Evolutionary conservation across 2,113 vertebrate species (phyloP), one percentile per base, ranked within the genome.

Genomic region (Choloepus hoffmanni): DNA sequence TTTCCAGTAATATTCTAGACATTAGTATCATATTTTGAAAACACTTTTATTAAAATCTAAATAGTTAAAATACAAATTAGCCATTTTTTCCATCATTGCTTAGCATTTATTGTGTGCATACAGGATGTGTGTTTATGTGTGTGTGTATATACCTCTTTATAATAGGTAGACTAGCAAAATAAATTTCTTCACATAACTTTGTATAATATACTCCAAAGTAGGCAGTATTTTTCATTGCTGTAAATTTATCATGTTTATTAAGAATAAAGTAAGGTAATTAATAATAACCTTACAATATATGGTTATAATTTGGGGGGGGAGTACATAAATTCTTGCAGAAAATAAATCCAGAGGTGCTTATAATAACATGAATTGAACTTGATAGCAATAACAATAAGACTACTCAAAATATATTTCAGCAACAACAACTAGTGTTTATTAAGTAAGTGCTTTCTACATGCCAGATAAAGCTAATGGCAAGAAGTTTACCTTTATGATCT

Each of bases 21-120:
- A 67, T 92, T 62, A 82, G 70, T 21, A 85, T 93, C 40, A 70
- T 85, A 94, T 40, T 85, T 95, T 92, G 19, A 93, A 90, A 92
- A 55, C 11, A 86, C 1, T 26, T 82, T 87, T 16, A 68, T 92
- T 91, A 58, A 90, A 85, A 60, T 86, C 45, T 43, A 92, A 40
- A 0, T 53, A 85, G 10, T 48, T 72, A 87, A 81, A 89, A 79
- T 43, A 58, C 33, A 33, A 84, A 48, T 72, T 43, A 68, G 62
- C 8, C 26, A 72, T 14, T 43, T 86, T 89, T 86, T 65, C 12
- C 24, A 68, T 45, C 2, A 18, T 40, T 92, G 7, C 43, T 72
- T n/a, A 82, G 9, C 11, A 81, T 43, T 63, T 70, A 78, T 48
- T 63, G 8, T 62, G 13, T 28, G 4, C 55, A 58, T 58, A 16